Base-by-base conservation (phyloP, 2,113 vertebrate genomes). In the Anthoscopus minutus region DNA sequence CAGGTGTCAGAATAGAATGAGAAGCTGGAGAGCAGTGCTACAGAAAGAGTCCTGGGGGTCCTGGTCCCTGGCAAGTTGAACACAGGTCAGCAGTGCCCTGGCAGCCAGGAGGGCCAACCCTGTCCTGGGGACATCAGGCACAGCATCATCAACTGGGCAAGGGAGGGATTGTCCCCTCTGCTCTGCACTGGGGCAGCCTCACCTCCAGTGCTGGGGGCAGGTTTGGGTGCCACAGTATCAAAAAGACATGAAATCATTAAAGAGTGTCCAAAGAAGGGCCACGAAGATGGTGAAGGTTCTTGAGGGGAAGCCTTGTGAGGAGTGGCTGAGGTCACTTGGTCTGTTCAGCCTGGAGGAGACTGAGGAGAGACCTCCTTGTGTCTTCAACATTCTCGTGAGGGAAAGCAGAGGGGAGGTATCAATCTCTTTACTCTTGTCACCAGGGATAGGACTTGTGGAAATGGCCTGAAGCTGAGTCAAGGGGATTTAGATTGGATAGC, bases 81-180 rank as follows among this genome's bases (percentile, higher is more conserved):
- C 25, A 2, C 1, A 2, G 3, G 61, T 15, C 45, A 67, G 30
- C 78, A 47, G 53, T 89, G 61, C 14, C 20, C 47, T 74, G 61
- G 25, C 47, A 81, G 61, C 38, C 69, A 82, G 47, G 30, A 57
- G 27, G n/a, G 61, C 16, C 69, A 60, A 0, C 16, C 20, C 1
- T 89, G n/a, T 67, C 17, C 9, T 31, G 33, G 9, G 12, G 0
- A 2, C 38, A 67, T 53, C 38, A 74, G 69, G 38, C 15, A 16
- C 51, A 66, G 44, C 37, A 44, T 66, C 0, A 0, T 12, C 45
- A 74, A 11, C 30, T 0, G 0, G 24, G 30, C 21, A 22, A 61
- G 14, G 11, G 20, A 67, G 28, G 14, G 20, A 54, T 76, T 61
- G 30, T 40, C 13, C 45, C 0, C n/a, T 89, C 4, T 74, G 33